phyloP scores from a whole-genome alignment of 64 coral and sea anemone species.

The Stylophora pistillata region DNA sequence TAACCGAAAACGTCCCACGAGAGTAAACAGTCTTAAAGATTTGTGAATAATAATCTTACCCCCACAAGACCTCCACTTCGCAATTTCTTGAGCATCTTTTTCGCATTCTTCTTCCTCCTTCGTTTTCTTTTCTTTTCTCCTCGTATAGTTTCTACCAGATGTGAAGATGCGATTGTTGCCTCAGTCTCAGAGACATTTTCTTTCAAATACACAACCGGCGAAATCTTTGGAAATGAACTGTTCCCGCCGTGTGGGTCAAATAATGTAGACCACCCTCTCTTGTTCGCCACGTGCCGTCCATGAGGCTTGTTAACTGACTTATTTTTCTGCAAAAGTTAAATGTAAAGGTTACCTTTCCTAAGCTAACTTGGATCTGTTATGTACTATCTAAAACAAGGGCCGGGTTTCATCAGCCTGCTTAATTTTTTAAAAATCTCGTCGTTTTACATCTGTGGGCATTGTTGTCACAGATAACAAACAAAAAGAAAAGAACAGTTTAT shows the following conservation, averaged over 20 bases:
- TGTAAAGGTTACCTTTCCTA: background rate
- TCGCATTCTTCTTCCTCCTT: background rate
- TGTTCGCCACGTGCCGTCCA: conserved; percentile 56
- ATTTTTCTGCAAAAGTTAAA: conserved; percentile 7
- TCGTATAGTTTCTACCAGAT: background rate
- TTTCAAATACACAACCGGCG: background rate
- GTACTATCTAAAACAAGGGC: background rate
- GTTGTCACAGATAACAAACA: conserved; percentile 13
- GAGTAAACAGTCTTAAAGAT: conserved; percentile 24
- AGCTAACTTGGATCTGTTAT: background rate
- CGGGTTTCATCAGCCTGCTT: background rate
- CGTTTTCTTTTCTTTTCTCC: background rate
- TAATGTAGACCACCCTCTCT: conserved; percentile 42
- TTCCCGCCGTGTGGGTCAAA: conserved; percentile 48
- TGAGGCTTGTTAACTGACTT: conserved; percentile 12
- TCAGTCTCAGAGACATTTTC: background rate
- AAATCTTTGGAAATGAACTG: conserved; percentile 1
- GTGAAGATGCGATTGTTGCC: background rate
- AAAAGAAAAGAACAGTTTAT: conserved; percentile 4
- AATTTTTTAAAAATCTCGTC: background rate
- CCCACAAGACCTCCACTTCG: background rate
- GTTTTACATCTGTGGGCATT: background rate
- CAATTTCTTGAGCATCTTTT: conserved; percentile 2
- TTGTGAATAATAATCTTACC: conserved; percentile 33
- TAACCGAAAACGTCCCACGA: background rate